Evolutionary conservation across 2,113 vertebrate genomes (phyloP).

Genomic region (Spilogale gracilis): DNA sequence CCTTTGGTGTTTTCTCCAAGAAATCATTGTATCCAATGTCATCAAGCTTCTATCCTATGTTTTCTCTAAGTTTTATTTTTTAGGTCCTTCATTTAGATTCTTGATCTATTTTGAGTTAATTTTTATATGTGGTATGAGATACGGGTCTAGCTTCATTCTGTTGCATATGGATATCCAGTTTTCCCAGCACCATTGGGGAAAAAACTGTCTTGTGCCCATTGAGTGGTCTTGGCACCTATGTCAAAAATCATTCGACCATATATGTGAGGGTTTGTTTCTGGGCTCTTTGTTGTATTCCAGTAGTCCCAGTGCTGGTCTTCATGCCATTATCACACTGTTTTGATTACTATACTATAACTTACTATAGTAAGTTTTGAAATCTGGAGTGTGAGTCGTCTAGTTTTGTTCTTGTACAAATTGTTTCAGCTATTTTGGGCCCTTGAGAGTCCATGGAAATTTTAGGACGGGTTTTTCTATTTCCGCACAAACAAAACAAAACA

Average conservation of each 20-base stretch:
- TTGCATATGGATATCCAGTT: neutral
- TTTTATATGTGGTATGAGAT: neutral
- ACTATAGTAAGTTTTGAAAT: neutral
- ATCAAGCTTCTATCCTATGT: neutral
- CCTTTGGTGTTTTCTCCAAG: neutral
- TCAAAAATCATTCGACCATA: neutral
- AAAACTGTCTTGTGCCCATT: neutral
- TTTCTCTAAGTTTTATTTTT: neutral
- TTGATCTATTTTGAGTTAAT: constrained; percentile 1
- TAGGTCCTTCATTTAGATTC: neutral
- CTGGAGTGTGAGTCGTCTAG: neutral
- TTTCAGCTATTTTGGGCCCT: neutral
- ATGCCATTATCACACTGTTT: neutral
- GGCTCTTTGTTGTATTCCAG: neutral
- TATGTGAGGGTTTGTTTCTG: neutral
- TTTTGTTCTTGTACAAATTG: neutral
- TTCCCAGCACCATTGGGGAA: neutral
- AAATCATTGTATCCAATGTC: neutral
- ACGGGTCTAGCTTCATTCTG: neutral
- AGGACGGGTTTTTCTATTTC: neutral
- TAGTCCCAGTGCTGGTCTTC: neutral
- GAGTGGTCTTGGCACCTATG: neutral
- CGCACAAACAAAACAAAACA: neutral
- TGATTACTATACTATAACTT: neutral
- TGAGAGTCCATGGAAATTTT: neutral